These are phyloP conservation scores for Stercorarius parasiticus DNA, from an alignment of 2,113 vertebrate species.

Conservation along the genomic window DNA sequence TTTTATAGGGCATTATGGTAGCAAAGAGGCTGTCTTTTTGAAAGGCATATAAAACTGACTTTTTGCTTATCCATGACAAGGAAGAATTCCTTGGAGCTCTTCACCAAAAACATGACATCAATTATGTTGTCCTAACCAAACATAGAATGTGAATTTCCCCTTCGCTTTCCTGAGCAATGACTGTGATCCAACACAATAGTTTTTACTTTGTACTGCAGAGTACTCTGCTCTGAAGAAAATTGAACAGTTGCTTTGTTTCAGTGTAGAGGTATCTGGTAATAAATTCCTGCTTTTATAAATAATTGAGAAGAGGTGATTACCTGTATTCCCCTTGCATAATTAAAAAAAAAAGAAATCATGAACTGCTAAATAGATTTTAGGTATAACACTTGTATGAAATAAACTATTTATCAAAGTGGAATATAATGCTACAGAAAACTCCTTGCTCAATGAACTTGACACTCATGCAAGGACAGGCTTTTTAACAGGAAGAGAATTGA, in stretches of 20 bases:
- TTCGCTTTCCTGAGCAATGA: not conserved
- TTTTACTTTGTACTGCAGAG: not conserved
- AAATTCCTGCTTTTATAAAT: not conserved
- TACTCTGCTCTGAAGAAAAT: not conserved
- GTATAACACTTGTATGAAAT: not conserved
- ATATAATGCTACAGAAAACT: not conserved
- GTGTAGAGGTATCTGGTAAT: not conserved
- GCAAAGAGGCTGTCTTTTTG: not conserved
- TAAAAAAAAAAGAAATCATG: not conserved
- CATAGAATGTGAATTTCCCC: not conserved
- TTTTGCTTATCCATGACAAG: not conserved
- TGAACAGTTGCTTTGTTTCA: not conserved
- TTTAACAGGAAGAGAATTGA: not conserved
- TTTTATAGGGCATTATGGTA: not conserved
- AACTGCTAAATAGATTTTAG: not conserved
- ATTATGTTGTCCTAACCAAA: not conserved
- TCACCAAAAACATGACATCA: not conserved
- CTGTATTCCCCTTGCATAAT: not conserved
- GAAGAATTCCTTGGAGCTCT: not conserved
- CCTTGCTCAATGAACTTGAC: rapidly evolving
- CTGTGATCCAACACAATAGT: not conserved
- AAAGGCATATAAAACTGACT: not conserved
- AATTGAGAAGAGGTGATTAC: not conserved
- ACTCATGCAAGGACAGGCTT: not conserved
- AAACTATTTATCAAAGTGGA: not conserved